Evolutionary conservation across 2,888 invertebrate species (phyloP), one percentile per base, ranked within the genome.

Genomic region (Uropetala carovei): DNA sequence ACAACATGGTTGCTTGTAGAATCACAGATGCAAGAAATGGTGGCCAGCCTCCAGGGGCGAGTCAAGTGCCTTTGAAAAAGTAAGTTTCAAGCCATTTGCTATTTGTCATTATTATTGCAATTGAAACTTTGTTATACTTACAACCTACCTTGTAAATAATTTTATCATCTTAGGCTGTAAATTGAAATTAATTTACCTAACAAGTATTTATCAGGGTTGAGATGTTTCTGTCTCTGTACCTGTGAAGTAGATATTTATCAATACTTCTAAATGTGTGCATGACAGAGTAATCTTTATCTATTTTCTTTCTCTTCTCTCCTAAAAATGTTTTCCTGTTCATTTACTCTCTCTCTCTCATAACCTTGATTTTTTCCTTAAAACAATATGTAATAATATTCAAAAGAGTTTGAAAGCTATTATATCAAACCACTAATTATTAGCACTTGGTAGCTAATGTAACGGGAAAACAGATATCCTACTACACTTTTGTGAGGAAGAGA

Each of bases 21-120:
- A 97, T 98, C 95, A 98, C 98, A 94, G 98, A 99, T 96, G 97
- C 98, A 94, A 97, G 98, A 96, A 98, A 98, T 96, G 98, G 98
- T 94, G 96, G 96, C 94, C 96, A 96, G 95, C 95, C 96, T 95
- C 97, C 97, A 95, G 96, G 97, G 96, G 98, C 98, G 97, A 98
- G 98, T 97, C 98, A 98, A 97, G 98, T 99, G 98, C 98, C 98
- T 98, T 98, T 98, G 97, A 98, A 98, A 97, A 98, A 98, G 99
- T 99, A 96, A 98, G 98, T 97, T 93, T 94, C 92, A 75, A 64
- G 92, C 10, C 84, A 7, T 89, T 81, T 57, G 64, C 30, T 82
- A 10, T 91, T n/a, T 92, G n/a, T 92, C 13, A 75, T 84, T 43
- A 82, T 68, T 82, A 30, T 56, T 92, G 85, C 75, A 92, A 75